Evolutionary conservation across 2,888 invertebrate genomes (phyloP), one percentile per base, ranked within the genome.

Genomic region (Gymnocheta viridis): DNA sequence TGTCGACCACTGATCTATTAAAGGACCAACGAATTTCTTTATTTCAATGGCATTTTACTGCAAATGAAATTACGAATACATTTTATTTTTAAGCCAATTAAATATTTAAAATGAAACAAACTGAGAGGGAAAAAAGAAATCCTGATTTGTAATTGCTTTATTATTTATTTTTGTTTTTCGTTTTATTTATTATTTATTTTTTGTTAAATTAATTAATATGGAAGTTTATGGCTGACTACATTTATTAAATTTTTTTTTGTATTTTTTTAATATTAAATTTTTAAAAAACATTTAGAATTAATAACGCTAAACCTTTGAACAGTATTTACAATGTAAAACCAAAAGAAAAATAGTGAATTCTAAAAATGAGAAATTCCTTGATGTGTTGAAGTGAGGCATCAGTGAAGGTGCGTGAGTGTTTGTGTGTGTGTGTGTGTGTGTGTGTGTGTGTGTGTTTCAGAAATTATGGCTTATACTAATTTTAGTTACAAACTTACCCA

Each of bases 401-500:
- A 67, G 54, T 51, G 27, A 35, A 17, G 19, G 49, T 56, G 41
- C 54, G 66, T 58, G 58, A 49, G 32, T 38, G 27, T 19, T 10
- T 66, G 29, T 12, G 10, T 47, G 22, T 10, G 24, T 10, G 38
- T 47, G 22, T 32, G 22, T 49, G 27, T 66, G 58, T 64, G 22
- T 47, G 35, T 19, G 85, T 67, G 76, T 77, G 49, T 51, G 38
- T 56, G 62, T 66, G 60, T 73, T 78, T 76, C 64, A 85, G 85
- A 84, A 84, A 84, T 81, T 84, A 84, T 81, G 84, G 84, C 84
- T 77, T 80, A 67, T 76, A 74, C 60, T 85, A 14, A 22, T 66
- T 56, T 79, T 79, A 54, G 27, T 81, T 81, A 81, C 78, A 86
- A 82, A 82, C 86, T 85, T 86, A 86, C 85, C 84, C 82, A 82